Evolutionary conservation across 2,888 invertebrate genomes (phyloP).

Genomic region (Schrankia costaestrigalis): DNA sequence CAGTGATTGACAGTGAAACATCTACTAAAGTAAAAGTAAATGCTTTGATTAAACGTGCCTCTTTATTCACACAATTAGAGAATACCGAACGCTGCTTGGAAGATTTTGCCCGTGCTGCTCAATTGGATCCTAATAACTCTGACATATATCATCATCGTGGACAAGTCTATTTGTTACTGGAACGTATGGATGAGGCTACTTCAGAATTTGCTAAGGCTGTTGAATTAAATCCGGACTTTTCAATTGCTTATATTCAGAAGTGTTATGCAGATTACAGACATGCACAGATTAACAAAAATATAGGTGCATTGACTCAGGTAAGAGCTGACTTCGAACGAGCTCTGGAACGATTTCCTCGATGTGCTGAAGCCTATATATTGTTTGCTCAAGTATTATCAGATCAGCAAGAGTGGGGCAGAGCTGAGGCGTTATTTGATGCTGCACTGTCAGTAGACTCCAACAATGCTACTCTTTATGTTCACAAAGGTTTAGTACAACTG

Average conservation of each 20-base stretch:
- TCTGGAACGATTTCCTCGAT: conserved; percentile 89
- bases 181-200: conserved; percentile 89
- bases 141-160: conserved; percentile 97
- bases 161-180: conserved; percentile 91
- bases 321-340: conserved; percentile 88
- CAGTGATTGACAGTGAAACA: conserved; percentile 84
- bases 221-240: conserved; percentile 89
- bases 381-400: conserved; percentile 95
- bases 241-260: conserved; percentile 93
- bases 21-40: conserved; percentile 86
- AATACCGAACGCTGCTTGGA: conserved; percentile 86
- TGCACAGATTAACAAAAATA: conserved; percentile 82
- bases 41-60: conserved; percentile 93
- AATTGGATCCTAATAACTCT: conserved; percentile 88
- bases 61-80: conserved; percentile 90
- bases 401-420: conserved; percentile 89
- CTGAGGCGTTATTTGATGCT: conserved; percentile 89
- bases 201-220: conserved; percentile 91
- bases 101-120: conserved; percentile 89
- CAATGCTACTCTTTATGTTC: conserved; percentile 93
- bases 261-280: conserved; percentile 93
- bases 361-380: conserved; percentile 92
- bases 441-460: conserved; percentile 90
- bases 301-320: conserved; percentile 82
- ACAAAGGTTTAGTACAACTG: conserved; percentile 90